Evolutionary conservation across 2,113 vertebrate species (phyloP).

Genomic region (Calcarius ornatus): DNA sequence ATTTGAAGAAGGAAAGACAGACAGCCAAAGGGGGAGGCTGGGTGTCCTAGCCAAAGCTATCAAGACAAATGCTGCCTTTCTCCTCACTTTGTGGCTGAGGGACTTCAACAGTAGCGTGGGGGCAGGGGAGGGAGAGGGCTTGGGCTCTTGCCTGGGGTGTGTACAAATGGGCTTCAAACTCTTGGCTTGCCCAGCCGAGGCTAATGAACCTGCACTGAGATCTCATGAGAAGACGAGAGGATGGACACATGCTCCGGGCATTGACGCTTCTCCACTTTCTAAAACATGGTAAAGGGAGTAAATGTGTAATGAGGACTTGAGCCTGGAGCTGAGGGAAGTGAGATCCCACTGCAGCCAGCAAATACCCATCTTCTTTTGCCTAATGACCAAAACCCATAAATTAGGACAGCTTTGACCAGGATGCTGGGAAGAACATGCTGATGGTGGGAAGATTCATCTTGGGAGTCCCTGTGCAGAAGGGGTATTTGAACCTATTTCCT

Average conservation of each 20-base stretch:
- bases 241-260: neutral
- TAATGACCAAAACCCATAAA: neutral
- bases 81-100: neutral
- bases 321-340: neutral
- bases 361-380: neutral
- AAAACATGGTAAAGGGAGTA: neutral
- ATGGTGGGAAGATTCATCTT: neutral
- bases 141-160: neutral
- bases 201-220: neutral
- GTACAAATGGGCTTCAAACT: neutral
- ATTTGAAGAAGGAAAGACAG: neutral
- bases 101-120: neutral
- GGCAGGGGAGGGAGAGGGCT: accelerated
- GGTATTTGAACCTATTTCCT: neutral
- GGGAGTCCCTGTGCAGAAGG: accelerated
- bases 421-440: neutral
- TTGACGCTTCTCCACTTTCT: neutral
- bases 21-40: neutral
- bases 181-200: neutral
- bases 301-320: neutral
- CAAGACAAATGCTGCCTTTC: neutral
- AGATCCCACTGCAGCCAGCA: neutral
- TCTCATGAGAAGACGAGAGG: neutral
- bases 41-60: neutral
- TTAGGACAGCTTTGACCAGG: neutral